A percentile compares a stretch with the other conserved stretches of the same genome.
Evolutionary conservation across 1,140 invertebrate genomes (phyloP).

Genomic region (Penaeus indicus): DNA sequence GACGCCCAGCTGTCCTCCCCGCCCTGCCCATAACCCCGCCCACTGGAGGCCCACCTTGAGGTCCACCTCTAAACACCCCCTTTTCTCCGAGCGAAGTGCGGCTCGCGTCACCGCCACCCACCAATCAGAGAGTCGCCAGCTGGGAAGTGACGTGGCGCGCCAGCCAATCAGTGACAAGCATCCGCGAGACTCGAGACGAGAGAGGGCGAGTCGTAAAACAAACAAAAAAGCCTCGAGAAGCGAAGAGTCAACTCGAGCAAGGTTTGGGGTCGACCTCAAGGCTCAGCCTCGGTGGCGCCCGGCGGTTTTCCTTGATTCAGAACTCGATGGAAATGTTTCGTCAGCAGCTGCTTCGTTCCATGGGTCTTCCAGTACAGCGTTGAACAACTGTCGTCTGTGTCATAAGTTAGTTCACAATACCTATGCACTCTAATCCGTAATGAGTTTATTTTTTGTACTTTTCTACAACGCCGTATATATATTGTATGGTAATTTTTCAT

Average conservation of each 20-base stretch:
- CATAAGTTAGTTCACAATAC: conserved; percentile 65
- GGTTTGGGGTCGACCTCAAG: conserved; percentile 28
- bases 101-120: background rate
- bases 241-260: background rate
- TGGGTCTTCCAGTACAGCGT: conserved; percentile 65
- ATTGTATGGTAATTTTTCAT: conserved; percentile 66
- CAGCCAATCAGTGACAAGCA: background rate
- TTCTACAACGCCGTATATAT: conserved; percentile 65
- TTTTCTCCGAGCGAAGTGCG: background rate
- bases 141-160: conserved; percentile 14
- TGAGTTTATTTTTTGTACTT: conserved; percentile 66
- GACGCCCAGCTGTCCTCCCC: conserved; percentile 27
- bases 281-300: conserved; percentile 1
- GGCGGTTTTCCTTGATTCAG: conserved; percentile 53
- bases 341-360: conserved; percentile 63
- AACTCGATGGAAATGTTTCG: conserved; percentile 53
- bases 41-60: conserved; percentile 34
- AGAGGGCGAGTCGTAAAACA: conserved; percentile 31
- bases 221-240: conserved; percentile 1
- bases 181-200: background rate
- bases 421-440: conserved; percentile 65
- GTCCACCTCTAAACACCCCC: conserved; percentile 29
- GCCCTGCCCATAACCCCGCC: conserved; percentile 28
- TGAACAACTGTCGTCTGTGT: conserved; percentile 65
- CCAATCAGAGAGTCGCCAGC: conserved; percentile 33